Evolutionary conservation across 1,140 invertebrate species (phyloP), one percentile per base, ranked within the genome.

Genomic region (Drosophila littoralis): DNA sequence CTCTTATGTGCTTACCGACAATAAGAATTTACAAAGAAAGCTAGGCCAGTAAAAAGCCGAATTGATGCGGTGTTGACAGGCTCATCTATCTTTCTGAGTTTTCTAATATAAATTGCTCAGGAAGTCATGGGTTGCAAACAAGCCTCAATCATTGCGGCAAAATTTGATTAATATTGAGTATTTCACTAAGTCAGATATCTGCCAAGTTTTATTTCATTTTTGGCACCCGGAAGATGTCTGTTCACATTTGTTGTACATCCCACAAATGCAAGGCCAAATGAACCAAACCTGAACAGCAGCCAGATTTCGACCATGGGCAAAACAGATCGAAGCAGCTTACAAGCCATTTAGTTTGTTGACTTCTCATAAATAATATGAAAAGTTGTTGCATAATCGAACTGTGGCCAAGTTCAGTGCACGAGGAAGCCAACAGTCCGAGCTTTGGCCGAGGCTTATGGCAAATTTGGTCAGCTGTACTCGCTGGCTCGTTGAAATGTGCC

Each of bases 351-450:
- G 12, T 33, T 13, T 40, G 38, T 40, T 40, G 38, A 40, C 38
- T 40, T 40, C 12, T 5, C 5, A 32, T 4, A 40, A 15, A 9
- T 15, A 28, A 28, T 28, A 28, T 28, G 22, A 28, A 0, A 28
- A 28, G 22, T 28, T 28, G 5, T 28, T 28, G 22, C 22, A 28
- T 28, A 28, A 28, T 28, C 22, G 22, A 28, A 42, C 15, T 7
- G 40, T 42, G 13, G 33, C 15, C 59, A 65, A 54, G 66, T 69
- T 69, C 57, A 70, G 63, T 54, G 52, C 35, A 55, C 35, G 5
- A n/a, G 12, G 28, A 48, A 22, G 22, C 46, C 46, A 28, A 28
- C 46, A 48, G 15, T 43, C 7, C 12, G 13, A 13, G 7, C 40
- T 6, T 12, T 7, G 40, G 40, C 40, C 13, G 5, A 13, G 40